Evolutionary conservation across 2,113 vertebrate genomes (phyloP).

Genomic region (Camelus dromedarius): DNA sequence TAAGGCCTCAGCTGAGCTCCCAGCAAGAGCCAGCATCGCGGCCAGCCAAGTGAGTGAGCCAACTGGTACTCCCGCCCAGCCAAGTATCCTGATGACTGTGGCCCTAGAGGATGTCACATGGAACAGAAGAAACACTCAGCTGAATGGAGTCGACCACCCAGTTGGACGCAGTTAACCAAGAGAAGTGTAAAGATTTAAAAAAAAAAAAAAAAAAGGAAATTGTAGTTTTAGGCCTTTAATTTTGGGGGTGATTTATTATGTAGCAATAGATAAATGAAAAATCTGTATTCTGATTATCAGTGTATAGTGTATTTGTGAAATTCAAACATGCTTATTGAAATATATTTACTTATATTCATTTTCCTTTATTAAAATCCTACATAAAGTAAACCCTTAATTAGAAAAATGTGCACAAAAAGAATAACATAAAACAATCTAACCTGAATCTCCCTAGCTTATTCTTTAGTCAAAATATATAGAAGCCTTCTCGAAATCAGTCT

Average conservation of each 20-base stretch:
- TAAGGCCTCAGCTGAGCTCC: neutral
- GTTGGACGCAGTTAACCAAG: neutral
- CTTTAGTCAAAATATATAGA: constrained; percentile 12
- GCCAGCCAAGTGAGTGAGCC: neutral
- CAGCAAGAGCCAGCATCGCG: neutral
- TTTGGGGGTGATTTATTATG: neutral
- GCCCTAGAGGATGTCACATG: neutral
- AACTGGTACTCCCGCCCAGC: neutral
- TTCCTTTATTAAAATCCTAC: neutral
- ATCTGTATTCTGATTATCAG: neutral
- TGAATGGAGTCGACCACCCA: neutral
- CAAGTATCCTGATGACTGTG: neutral
- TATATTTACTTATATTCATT: neutral
- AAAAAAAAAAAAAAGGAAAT: too few species aligned
- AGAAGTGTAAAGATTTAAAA: neutral
- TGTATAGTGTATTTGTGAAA: neutral
- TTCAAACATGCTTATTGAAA: neutral
- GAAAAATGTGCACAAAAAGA: neutral
- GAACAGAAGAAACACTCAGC: neutral
- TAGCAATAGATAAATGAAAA: neutral
- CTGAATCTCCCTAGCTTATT: neutral
- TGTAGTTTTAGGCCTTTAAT: neutral
- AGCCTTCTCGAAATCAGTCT: neutral
- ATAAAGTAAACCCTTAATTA: neutral
- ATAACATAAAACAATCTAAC: neutral